Evolutionary conservation across 2,113 vertebrate species (phyloP).

Genomic region (Austrofundulus limnaeus): DNA sequence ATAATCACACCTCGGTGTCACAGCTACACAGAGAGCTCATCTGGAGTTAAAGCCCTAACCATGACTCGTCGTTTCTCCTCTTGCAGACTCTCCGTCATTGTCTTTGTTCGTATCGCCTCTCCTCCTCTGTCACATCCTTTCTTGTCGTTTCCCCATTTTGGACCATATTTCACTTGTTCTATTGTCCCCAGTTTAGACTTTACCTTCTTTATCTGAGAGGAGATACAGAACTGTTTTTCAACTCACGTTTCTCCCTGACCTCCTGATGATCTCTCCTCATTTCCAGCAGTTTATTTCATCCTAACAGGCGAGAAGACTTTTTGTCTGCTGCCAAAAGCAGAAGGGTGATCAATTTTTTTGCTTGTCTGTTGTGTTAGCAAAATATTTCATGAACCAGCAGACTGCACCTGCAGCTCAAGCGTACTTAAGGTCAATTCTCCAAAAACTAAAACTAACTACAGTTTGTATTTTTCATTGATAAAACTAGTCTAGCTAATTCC

Average conservation of each 20-base stretch:
- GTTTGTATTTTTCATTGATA: too few species aligned
- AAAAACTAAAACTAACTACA: too few species aligned
- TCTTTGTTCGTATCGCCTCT: slow-evolving; percentile 13
- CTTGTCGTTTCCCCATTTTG: not conserved
- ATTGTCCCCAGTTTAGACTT: slow-evolving; percentile 7
- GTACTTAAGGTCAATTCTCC: too few species aligned
- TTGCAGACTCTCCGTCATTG: slow-evolving; percentile 22
- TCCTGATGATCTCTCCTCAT: slow-evolving; percentile 15
- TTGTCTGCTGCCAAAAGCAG: too few species aligned
- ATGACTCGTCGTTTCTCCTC: slow-evolving; percentile 23
- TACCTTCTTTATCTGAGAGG: too few species aligned
- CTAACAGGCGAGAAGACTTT: not conserved
- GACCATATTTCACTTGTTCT: not conserved
- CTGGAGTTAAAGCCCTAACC: slow-evolving; percentile 46
- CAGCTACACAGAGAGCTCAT: slow-evolving; percentile 55
- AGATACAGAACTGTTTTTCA: slow-evolving; percentile 27
- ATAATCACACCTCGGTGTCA: slow-evolving; percentile 20
- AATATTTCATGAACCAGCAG: too few species aligned
- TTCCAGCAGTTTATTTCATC: slow-evolving; percentile 36
- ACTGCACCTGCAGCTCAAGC: too few species aligned
- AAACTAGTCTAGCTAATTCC: too few species aligned
- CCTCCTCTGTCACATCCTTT: slow-evolving; percentile 7
- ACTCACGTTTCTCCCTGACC: slow-evolving; percentile 10
- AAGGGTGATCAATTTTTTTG: too few species aligned
- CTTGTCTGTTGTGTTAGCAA: too few species aligned